These are phyloP conservation scores for Psix sp. DNA, from an alignment of 1,140 invertebrate genomes.

Conservation along the genomic window DNA sequence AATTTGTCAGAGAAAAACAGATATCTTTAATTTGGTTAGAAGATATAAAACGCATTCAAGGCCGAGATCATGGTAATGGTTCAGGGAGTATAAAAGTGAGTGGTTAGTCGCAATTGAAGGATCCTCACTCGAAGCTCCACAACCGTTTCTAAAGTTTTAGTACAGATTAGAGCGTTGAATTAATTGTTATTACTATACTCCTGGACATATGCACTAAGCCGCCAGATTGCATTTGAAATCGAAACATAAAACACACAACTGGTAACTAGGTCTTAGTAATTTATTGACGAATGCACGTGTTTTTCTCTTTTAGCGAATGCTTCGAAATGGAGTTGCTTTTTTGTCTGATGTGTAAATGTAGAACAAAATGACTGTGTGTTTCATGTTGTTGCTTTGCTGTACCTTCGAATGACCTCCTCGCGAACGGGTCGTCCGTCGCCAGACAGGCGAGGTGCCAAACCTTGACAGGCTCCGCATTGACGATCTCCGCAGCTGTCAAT, in stretches of 20 bases:
- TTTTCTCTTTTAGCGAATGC: too few relatives aligned
- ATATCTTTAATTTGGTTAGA: too few relatives aligned
- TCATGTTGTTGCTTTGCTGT: conserved; percentile 63
- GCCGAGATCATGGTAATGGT: too few relatives aligned
- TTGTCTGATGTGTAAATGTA: conserved; percentile 17
- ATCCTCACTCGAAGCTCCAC: conserved; percentile 53
- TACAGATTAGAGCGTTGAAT: conserved; percentile 18
- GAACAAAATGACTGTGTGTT: conserved; percentile 46
- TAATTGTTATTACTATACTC: too few relatives aligned
- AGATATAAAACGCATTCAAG: too few relatives aligned
- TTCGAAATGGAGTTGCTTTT: too few relatives aligned
- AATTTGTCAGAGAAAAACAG: too few relatives aligned
- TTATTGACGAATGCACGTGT: too few relatives aligned
- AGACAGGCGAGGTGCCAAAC: conserved; percentile 74
- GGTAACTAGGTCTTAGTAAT: too few relatives aligned
- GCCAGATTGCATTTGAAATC: conserved; percentile 5
- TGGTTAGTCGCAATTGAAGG: conserved; percentile 53
- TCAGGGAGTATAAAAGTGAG: conserved; percentile 24
- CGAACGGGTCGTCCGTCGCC: conserved; percentile 72
- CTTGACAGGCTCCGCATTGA: conserved; percentile 74
- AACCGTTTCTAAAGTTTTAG: conserved; percentile 40
- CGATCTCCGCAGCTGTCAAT: conserved; percentile 75
- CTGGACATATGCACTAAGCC: conserved; percentile 20
- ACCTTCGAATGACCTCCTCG: conserved; percentile 74
- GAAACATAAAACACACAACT: conserved; percentile 36